These are phyloP conservation scores for Epinephelus awoara DNA, from an alignment of 2,797 vertebrate genomes.

Conservation along the genomic window DNA sequence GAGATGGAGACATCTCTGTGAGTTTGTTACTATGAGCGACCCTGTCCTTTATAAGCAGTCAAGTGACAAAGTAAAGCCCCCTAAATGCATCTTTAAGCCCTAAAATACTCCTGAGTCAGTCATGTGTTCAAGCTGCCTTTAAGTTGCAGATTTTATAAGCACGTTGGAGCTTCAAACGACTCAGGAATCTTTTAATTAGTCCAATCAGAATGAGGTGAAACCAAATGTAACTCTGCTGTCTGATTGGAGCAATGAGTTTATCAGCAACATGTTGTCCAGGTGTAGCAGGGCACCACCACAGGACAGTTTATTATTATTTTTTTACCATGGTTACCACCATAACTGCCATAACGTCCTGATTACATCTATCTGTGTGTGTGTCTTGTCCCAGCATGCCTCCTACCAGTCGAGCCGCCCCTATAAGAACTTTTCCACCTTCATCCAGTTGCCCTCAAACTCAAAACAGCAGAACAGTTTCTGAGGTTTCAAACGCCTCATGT, in stretches of 20 bases:
- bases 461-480: conserved; percentile 11
- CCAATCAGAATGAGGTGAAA: too few species aligned
- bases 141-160: too few species aligned
- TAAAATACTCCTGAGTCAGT: too few species aligned
- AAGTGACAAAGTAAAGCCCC: too few species aligned
- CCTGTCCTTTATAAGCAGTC: too few species aligned
- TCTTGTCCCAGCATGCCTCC: conserved; percentile 43
- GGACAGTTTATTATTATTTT: conserved; percentile 23
- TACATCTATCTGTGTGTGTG: conserved; percentile 29
- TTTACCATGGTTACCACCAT: conserved; percentile 19
- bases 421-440: conserved; percentile 8
- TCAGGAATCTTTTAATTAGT: too few species aligned
- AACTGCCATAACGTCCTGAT: conserved; percentile 52
- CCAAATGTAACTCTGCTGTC: too few species aligned
- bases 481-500: not conserved
- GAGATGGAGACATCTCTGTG: too few species aligned
- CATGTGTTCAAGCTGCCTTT: too few species aligned
- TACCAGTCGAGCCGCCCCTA: conserved; percentile 6
- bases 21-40: too few species aligned
- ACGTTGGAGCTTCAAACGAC: too few species aligned
- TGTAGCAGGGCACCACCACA: not conserved
- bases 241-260: not conserved
- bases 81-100: too few species aligned
- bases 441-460: conserved; percentile 7
- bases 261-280: not conserved